Base-by-base conservation (phyloP, 2,888 invertebrate species). In the Lymantria dispar region DNA sequence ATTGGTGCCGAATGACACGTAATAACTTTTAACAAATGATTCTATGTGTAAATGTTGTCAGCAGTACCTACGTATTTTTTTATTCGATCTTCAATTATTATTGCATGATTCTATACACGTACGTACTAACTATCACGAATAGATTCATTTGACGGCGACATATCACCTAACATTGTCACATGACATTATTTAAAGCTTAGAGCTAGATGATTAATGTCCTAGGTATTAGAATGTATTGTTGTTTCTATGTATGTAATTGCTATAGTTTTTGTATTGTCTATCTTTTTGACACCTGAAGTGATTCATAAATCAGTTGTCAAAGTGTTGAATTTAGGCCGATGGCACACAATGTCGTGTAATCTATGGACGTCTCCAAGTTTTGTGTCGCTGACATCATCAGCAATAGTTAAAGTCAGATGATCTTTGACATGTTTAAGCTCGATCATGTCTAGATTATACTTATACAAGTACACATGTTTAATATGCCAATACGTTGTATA, bases 271-370 rank as follows among this genome's bases (percentile, higher is more conserved):
- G 68, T 70, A 70, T 66, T 74, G 79, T 80, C 77, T 77, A 68
- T 65, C 69, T 61, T 81, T 76, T 83, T 87, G 85, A 86, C 87
- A 87, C 86, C 86, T 85, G 85, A 82, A 82, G 69, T 70, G 59
- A 70, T 69, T 22, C 72, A 89, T 90, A 85, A 88, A 88, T 89
- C 88, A 87, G 83, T 78, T 89, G 87, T 89, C 88, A 86, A 75
- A 75, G 77, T 75, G 74, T 75, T 74, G 74, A 78, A 81, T 81
- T 75, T 78, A 72, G 82, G 77, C 73, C 75, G 78, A 74, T 73
- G 71, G 68, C 72, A 71, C 74, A 83, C 80, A 81, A 82, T 80
- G 76, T 72, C 67, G 60, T 70, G 73, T 75, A 71, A 85, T 85
- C 83, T 82, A 81, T 83, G 78, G 78, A 77, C 65, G 80, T 83